Percentiles rank a stretch among this genome's conserved stretches.
Evolutionary conservation across 2,113 vertebrate species (phyloP).

Genomic region (Ivindomyrus marchei): DNA sequence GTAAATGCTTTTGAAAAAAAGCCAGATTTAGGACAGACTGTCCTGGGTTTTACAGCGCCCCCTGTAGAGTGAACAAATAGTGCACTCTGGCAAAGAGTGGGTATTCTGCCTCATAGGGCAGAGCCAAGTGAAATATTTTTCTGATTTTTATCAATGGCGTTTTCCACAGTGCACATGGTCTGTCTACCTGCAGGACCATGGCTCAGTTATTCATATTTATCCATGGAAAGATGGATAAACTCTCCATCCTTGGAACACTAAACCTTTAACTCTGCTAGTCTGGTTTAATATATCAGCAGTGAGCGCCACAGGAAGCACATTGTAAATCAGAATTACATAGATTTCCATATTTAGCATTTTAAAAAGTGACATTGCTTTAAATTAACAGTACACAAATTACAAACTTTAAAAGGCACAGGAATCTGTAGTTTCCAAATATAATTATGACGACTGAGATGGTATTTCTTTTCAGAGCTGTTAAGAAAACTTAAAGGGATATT

Average conservation of each 20-base stretch:
- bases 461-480: not conserved
- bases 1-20: not conserved
- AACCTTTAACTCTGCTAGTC: not conserved
- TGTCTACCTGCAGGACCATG: not conserved
- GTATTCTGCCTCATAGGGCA: not conserved
- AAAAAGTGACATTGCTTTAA: not conserved
- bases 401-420: not conserved
- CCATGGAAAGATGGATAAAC: conserved; percentile 6
- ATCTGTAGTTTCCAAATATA: not conserved
- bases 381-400: not conserved
- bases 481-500: not conserved
- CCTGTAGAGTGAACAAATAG: not conserved
- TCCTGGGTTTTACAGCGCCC: not conserved
- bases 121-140: conserved; percentile 18
- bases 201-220: not conserved
- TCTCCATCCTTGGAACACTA: not conserved
- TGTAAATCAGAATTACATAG: not conserved
- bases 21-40: not conserved
- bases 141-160: conserved; percentile 16
- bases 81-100: not conserved
- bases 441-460: not conserved
- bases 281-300: no score
- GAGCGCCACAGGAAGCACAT: not conserved
- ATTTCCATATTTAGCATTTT: not conserved
- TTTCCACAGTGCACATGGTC: conserved; percentile 1